Evolutionary conservation across 2,888 invertebrate genomes (phyloP), one percentile per base, ranked within the genome.

Genomic region (Hypena proboscidalis): DNA sequence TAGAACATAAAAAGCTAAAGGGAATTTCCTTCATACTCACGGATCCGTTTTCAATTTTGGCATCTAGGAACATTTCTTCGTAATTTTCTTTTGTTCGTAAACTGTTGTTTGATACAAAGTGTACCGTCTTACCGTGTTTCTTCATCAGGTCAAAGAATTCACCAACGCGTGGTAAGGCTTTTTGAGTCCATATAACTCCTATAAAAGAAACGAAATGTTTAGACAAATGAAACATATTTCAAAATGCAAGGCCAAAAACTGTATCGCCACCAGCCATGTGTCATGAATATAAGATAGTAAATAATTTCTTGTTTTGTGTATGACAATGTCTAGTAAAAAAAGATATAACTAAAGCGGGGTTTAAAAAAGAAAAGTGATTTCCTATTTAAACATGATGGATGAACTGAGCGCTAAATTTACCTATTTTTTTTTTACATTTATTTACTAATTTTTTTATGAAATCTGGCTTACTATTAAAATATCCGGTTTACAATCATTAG

Each of bases 41-140:
- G 44, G 58, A 78, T 26, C 90, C 90, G 50, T 85, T 68, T 9
- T 81, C 65, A 20, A 90, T 81, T 3, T 72, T 77, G n/a, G 80
- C 74, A 2, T 67, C 69, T 26, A 64, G 46, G 38, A 90, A 90
- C 14, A 69, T 58, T 0, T 36, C 42, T 19, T 79, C 75, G 42
- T 89, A 90, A n/a, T 74, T 61, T 2, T 88, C 78, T 57, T 59
- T 76, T 0, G 71, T 66, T 11, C 85, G 65, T n/a, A 87, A 55
- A 54, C 89, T 90, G 54, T 92, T 92, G 49, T 92, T 92, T 1
- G 92, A 91, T 3, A 92, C 90, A n/a, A 84, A 89, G 45, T 87
- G 67, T 0, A 92, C 77, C 2, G 80, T 81, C 58, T 93, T 93
- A 0, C 92, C 92, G 5, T 83, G 65, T 29, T 82, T 71, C 50